These are phyloP conservation scores for Saccostrea glomerata DNA, from an alignment of 1,140 invertebrate genomes.

Conservation along the genomic window DNA sequence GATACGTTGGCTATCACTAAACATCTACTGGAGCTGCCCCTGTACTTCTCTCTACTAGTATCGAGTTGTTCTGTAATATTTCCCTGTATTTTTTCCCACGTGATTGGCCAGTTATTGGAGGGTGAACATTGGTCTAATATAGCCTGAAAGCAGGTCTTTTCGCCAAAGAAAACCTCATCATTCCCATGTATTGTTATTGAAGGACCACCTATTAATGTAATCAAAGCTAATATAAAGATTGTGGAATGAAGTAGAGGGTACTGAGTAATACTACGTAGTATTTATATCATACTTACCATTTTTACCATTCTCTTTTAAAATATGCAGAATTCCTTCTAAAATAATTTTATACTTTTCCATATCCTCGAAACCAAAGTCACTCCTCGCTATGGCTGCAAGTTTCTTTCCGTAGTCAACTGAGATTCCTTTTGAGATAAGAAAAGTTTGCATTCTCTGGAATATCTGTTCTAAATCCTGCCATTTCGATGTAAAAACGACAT, in stretches of 20 bases:
- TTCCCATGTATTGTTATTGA: background rate
- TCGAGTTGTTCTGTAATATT: background rate
- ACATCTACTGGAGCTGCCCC: background rate
- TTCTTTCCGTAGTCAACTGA: background rate
- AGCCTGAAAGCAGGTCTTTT: background rate
- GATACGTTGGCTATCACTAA: background rate
- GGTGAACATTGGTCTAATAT: background rate
- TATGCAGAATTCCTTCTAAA: background rate
- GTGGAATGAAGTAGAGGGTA: too few species aligned
- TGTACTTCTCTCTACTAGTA: background rate
- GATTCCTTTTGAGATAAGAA: background rate
- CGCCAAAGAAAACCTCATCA: background rate
- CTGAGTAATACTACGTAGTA: background rate
- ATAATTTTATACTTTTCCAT: background rate
- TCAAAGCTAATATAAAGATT: too few species aligned
- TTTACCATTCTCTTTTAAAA: background rate
- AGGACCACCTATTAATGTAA: background rate
- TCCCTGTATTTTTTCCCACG: background rate
- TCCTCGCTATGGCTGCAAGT: background rate
- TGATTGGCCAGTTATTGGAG: background rate
- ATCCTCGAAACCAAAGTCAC: background rate
- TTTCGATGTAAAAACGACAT: background rate
- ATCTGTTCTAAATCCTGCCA: background rate
- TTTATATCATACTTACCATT: background rate
- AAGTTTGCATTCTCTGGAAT: background rate